These are phyloP conservation scores for Drosophila dives DNA, from an alignment of 2,888 invertebrate genomes.

Conservation along the genomic window DNA sequence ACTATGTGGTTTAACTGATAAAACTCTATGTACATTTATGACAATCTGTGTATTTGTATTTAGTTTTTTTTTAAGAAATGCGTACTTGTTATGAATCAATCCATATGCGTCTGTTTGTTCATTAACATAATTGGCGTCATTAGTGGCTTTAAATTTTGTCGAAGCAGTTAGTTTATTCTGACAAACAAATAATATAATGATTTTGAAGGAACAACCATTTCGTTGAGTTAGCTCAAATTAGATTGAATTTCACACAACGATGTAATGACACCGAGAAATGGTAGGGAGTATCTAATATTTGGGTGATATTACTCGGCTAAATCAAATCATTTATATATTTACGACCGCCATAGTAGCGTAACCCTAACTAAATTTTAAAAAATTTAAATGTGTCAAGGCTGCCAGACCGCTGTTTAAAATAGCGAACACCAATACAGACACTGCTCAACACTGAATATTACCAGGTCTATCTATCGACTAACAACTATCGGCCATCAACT, in stretches of 20 bases:
- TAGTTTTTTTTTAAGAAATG: neutral
- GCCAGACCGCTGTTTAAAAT: conserved; percentile 24
- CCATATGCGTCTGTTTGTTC: neutral
- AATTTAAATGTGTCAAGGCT: neutral
- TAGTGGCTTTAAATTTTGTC: no score
- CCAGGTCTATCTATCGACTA: conserved; percentile 13
- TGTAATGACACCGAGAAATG: neutral
- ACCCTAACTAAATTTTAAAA: neutral
- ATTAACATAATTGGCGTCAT: neutral
- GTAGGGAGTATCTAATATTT: neutral
- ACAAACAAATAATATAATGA: neutral
- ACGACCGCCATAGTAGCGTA: neutral
- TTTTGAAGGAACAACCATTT: neutral
- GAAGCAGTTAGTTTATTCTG: neutral
- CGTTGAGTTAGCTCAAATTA: neutral
- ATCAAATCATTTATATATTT: neutral
- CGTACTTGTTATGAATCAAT: neutral
- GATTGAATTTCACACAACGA: neutral
- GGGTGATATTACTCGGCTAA: neutral
- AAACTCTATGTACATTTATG: neutral
- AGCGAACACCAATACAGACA: neutral
- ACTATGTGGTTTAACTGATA: neutral
- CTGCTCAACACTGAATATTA: conserved; percentile 10
- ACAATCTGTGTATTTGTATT: neutral
- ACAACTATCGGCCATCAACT: neutral